A percentile compares a stretch with the other conserved stretches of the same genome.
These are phyloP conservation scores for Alsophila aescularia DNA, from an alignment of 2,888 invertebrate species.

Conservation along the genomic window DNA sequence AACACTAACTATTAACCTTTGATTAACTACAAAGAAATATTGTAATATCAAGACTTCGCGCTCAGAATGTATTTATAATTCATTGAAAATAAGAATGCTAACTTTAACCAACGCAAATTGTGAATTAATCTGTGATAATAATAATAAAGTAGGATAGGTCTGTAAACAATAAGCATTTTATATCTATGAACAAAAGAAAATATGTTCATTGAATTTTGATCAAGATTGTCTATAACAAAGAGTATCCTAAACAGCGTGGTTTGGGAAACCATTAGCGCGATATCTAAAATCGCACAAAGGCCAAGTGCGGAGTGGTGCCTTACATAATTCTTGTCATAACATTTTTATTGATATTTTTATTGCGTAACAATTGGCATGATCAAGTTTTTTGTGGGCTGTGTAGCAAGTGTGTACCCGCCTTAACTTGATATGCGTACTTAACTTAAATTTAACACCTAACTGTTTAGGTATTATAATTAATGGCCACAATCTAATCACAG, in stretches of 20 bases:
- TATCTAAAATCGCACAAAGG: constrained; percentile 50
- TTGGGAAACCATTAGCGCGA: constrained; percentile 55
- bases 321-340: constrained; percentile 49
- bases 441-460: constrained; percentile 4
- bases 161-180: constrained; percentile 25
- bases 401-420: background rate
- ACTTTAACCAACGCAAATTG: constrained; percentile 4
- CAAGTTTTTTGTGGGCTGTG: constrained; percentile 27
- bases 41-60: too few species aligned
- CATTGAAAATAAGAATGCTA: background rate
- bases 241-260: constrained; percentile 52
- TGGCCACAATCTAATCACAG: constrained; percentile 17
- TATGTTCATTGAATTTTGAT: constrained; percentile 57
- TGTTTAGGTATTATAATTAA: background rate
- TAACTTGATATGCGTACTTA: constrained; percentile 4
- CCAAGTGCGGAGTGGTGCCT: constrained; percentile 43
- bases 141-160: constrained; percentile 9
- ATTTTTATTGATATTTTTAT: constrained; percentile 43
- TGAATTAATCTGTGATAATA: constrained; percentile 5
- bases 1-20: too few species aligned
- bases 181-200: constrained; percentile 40
- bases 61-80: too few species aligned
- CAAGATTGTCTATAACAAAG: constrained; percentile 59
- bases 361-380: constrained; percentile 40
- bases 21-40: too few species aligned